Percentiles rank a stretch among this genome's conserved stretches.
Conservation (phyloP, 2,113 vertebrate species). For the Poicephalus meyeri region DNA sequence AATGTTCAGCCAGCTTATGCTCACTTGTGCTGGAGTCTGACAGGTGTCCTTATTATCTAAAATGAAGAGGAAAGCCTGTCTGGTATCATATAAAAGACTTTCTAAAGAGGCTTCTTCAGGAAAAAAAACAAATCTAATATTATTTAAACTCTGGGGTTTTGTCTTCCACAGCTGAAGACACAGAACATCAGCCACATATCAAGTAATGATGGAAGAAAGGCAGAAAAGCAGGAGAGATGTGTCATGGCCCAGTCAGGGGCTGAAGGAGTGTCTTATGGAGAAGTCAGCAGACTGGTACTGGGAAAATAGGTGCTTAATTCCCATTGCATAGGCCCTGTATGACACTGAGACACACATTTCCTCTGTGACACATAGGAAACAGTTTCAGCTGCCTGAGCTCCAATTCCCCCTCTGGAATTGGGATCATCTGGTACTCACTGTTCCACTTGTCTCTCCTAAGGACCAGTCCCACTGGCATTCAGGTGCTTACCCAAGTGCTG, state of each 20-base stretch:
- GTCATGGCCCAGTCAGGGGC: not conserved
- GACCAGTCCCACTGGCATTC: not conserved
- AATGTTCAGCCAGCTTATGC: not conserved
- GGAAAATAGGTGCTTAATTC: not conserved
- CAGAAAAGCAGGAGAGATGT: not conserved
- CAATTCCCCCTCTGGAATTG: not conserved
- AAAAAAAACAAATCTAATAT: not conserved
- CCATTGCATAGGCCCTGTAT: not conserved
- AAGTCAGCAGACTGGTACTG: not conserved
- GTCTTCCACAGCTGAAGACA: not conserved
- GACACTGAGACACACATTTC: constrained; percentile 3
- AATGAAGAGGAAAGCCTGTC: not conserved
- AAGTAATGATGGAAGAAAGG: not conserved
- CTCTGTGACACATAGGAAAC: constrained; percentile 3
- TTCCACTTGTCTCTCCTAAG: not conserved
- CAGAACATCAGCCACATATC: not conserved
- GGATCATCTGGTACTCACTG: not conserved
- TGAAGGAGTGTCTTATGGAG: not conserved
- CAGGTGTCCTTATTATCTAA: not conserved
- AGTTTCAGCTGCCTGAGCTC: not conserved
- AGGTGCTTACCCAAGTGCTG: not conserved
- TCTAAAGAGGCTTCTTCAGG: not conserved
- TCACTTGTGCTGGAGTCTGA: not conserved
- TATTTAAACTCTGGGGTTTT: not conserved
- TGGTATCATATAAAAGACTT: not conserved